Evolutionary conservation across 2,113 vertebrate species (phyloP).

Genomic region (Ceyx melanurus): DNA sequence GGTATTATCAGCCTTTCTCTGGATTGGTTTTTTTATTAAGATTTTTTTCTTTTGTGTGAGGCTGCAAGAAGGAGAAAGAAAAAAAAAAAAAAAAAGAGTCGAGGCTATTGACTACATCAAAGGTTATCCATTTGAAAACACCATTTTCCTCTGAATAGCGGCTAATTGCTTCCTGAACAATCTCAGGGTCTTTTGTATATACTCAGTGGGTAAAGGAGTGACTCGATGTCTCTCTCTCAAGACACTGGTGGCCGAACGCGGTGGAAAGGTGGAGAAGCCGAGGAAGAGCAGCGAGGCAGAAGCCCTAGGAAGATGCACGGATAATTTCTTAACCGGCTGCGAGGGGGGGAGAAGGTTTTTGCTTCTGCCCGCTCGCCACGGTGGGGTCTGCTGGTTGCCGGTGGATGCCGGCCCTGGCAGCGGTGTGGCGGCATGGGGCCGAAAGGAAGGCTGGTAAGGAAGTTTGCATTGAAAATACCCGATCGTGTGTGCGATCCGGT

Average conservation of each 20-base stretch:
- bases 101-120: constrained; percentile 69
- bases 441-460: constrained; percentile 52
- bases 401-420: constrained; percentile 33
- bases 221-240: constrained; percentile 47
- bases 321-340: constrained; percentile 42
- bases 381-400: background rate
- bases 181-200: constrained; percentile 72
- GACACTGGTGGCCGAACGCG: constrained; percentile 23
- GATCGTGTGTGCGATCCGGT: background rate
- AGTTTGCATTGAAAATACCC: constrained; percentile 36
- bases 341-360: background rate
- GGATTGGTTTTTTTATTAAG: background rate
- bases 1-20: background rate
- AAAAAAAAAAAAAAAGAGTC: background rate
- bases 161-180: constrained; percentile 75
- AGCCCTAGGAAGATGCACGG: constrained; percentile 26
- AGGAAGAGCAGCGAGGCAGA: constrained; percentile 16
- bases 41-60: background rate
- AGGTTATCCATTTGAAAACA: constrained; percentile 77
- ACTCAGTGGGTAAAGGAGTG: constrained; percentile 64
- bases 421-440: background rate
- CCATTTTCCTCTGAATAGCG: constrained; percentile 62
- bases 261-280: constrained; percentile 42
- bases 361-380: background rate
- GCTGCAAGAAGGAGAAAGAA: background rate